Percentiles rank a stretch among this genome's conserved stretches.
These are phyloP conservation scores for Ophiothrix spiculata DNA, from an alignment of 35 echinoderm and acorn worm genomes.

Conservation along the genomic window DNA sequence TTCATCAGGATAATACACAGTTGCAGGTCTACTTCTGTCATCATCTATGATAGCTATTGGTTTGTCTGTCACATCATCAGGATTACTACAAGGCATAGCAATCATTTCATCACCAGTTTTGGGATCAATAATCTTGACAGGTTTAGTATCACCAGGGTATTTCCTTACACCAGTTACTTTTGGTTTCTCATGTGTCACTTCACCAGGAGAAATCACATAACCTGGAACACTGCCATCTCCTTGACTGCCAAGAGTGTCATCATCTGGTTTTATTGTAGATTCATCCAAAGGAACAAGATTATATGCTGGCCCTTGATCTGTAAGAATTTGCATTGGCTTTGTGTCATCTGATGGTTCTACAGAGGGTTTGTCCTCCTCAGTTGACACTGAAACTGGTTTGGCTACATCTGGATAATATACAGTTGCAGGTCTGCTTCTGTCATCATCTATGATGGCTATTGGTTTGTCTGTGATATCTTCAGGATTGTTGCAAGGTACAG, in stretches of 20 bases:
- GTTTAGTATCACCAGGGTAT: not conserved
- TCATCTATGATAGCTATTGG: too few relatives aligned
- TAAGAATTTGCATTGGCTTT: not conserved
- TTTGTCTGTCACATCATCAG: too few relatives aligned
- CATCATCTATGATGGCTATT: too few relatives aligned
- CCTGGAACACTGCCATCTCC: not conserved
- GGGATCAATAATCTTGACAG: slow-evolving; percentile 38
- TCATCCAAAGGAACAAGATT: not conserved
- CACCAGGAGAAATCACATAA: not conserved
- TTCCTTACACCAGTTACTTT: not conserved
- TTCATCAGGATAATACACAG: too few relatives aligned
- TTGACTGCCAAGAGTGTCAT: not conserved
- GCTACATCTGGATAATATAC: too few relatives aligned
- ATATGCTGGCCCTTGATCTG: not conserved
- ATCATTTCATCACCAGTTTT: slow-evolving; percentile 38
- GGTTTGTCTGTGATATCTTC: too few relatives aligned
- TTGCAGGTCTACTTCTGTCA: too few relatives aligned
- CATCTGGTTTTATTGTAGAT: not conserved
- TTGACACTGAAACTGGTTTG: too few relatives aligned
- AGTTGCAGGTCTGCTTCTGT: too few relatives aligned
- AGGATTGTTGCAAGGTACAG: too few relatives aligned
- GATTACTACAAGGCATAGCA: slow-evolving; percentile 20
- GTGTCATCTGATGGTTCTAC: too few relatives aligned
- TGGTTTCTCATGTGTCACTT: not conserved
- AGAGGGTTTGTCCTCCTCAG: too few relatives aligned